A percentile compares a stretch with the other conserved stretches of the same genome.
Conservation (phyloP, 2,888 invertebrate genomes). For the Nomada fucata region DNA sequence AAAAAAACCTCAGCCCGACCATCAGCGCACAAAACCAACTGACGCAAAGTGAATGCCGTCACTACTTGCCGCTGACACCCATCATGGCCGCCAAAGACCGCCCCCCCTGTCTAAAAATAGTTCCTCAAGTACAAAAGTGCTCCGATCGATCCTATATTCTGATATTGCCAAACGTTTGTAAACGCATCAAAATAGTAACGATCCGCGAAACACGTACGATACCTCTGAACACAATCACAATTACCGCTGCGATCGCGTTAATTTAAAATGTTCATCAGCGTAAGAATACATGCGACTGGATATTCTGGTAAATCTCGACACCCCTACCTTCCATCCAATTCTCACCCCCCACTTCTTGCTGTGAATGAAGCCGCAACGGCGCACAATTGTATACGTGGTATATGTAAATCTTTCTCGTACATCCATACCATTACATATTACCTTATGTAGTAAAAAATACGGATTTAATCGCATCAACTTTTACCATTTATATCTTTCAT, state of each 20-base stretch:
- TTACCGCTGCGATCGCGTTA: neutral
- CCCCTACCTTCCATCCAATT: constrained; percentile 54
- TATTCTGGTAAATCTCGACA: constrained; percentile 59
- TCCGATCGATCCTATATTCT: constrained; percentile 45
- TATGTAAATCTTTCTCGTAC: neutral
- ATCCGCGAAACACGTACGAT: neutral
- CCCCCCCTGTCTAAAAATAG: constrained; percentile 72
- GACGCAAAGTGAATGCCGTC: constrained; percentile 81
- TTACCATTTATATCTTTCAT: neutral
- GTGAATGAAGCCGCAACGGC: constrained; percentile 77
- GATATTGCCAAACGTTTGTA: constrained; percentile 41
- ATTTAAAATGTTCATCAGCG: constrained; percentile 59
- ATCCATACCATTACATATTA: neutral
- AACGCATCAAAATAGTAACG: constrained; percentile 30
- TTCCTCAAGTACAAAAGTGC: constrained; percentile 64
- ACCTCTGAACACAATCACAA: constrained; percentile 6
- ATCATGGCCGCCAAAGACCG: constrained; percentile 82
- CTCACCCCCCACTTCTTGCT: constrained; percentile 44
- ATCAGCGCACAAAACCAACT: constrained; percentile 76
- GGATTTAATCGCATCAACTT: neutral
- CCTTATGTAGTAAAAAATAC: neutral
- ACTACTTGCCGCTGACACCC: constrained; percentile 83
- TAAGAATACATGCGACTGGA: constrained; percentile 71
- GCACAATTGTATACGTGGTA: constrained; percentile 60
- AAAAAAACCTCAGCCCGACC: constrained; percentile 62